Evolutionary conservation across 2,113 vertebrate species (phyloP), one percentile per base, ranked within the genome.

Genomic region (Colossoma macropomum): DNA sequence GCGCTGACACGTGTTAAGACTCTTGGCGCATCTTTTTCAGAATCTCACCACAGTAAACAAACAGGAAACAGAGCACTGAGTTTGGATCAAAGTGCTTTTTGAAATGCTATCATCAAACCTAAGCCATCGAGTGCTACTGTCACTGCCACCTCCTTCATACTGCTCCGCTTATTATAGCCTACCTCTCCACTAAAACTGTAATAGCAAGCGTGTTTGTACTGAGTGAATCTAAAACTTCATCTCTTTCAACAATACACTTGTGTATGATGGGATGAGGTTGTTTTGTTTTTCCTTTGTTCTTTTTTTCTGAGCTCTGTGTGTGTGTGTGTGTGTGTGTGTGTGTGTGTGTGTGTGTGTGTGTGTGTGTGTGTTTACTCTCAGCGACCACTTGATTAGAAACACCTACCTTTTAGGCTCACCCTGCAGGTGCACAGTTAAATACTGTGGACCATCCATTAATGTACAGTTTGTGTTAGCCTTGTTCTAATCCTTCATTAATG

Each of bases 11-110:
- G 23, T 41, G 88, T 88, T 93, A 92, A 88, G 86, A 88, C 89
- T 91, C 89, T 93, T 93, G 89, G 92, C 19, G 89, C 88, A 77
- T 91, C 90, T 89, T 86, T 16, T 85, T 88, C 87, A 81, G 87
- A 66, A 75, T 87, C 91, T 93, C 92, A 92, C 92, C 91, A 92
- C 82, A 11, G 89, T 83, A 92, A 92, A 92, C 91, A 92, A 91
- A 91, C 90, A 91, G 89, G 80, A 92, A 91, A 90, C 90, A 89
- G 89, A 81, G 88, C 80, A 84, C 89, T 89, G 86, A 48, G 62
- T 63, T 83, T 84, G 87, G 90, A 93, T 93, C 92, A 93, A 93
- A 94, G 92, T 88, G 90, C 56, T 72, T 92, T 92, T 89, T 93
- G 91, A 93, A 93, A 93, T 90, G 88, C 87, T 87, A 82, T 89